These are phyloP conservation scores for Saimiri boliviensis DNA, from an alignment of 2,113 vertebrate species.

Conservation along the genomic window DNA sequence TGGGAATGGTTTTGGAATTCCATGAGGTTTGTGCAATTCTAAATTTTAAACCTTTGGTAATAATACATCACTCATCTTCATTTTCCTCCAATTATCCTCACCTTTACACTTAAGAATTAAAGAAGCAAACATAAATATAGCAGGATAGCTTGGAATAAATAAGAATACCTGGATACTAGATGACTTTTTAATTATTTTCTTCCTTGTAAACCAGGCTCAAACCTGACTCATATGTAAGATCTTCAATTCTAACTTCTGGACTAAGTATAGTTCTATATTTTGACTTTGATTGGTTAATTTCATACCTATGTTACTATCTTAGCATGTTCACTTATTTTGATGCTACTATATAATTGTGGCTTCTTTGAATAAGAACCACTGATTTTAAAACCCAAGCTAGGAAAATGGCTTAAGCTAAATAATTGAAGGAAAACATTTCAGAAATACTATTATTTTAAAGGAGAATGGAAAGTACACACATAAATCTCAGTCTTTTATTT, in stretches of 20 bases:
- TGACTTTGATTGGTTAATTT: background rate
- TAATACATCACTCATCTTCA: background rate
- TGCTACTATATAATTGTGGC: background rate
- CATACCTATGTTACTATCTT: background rate
- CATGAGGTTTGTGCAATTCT: background rate
- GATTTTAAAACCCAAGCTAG: background rate
- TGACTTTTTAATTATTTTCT: background rate
- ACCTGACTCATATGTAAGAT: background rate
- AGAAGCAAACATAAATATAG: background rate
- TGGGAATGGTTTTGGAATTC: background rate
- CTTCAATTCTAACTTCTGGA: background rate
- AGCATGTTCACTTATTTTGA: background rate
- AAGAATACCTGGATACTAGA: background rate
- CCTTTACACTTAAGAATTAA: background rate
- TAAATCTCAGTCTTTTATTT: constrained; percentile 4
- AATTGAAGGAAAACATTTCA: background rate
- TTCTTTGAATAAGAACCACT: background rate
- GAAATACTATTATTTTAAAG: background rate
- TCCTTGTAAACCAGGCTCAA: background rate
- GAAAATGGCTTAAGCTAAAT: background rate
- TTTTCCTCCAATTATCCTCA: background rate
- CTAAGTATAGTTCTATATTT: background rate
- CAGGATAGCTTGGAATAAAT: background rate
- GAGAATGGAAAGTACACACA: background rate
- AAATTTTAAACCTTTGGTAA: background rate